Evolutionary conservation across 92 coral and sea anemone genomes (phyloP).

Genomic region (Blastomussa wellsi): DNA sequence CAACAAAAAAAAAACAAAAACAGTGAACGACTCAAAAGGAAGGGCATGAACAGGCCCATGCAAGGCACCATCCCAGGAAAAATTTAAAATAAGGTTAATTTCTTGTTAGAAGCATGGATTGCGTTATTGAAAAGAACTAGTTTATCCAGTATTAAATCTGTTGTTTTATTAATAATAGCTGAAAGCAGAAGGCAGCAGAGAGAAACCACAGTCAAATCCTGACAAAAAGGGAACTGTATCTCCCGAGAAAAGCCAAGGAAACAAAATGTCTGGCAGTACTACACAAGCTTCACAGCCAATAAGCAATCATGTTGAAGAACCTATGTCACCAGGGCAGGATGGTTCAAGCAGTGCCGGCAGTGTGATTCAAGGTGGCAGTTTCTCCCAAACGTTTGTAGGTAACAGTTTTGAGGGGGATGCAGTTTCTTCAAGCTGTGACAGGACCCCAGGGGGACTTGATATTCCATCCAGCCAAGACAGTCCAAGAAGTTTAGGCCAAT

Average conservation of each 20-base stretch:
- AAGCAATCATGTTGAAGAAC: slow-evolving; percentile 27
- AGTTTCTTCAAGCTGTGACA: slow-evolving; percentile 84
- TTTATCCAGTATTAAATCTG: background rate
- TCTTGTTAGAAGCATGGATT: too few relatives aligned
- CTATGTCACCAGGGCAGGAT: slow-evolving; percentile 65
- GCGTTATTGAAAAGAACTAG: too few relatives aligned
- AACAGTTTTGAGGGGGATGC: slow-evolving; percentile 72
- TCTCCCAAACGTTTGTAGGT: slow-evolving; percentile 59
- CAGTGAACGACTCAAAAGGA: too few relatives aligned
- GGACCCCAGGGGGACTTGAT: slow-evolving; percentile 70
- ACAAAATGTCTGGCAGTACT: slow-evolving; percentile 6
- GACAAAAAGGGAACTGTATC: slow-evolving; percentile 32
- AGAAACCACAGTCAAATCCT: slow-evolving; percentile 64
- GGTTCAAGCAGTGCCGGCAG: slow-evolving; percentile 43
- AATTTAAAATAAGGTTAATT: too few relatives aligned
- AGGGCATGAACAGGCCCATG: too few relatives aligned
- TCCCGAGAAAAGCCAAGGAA: slow-evolving; percentile 28
- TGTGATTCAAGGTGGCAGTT: slow-evolving; percentile 56
- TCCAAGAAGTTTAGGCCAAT: slow-evolving; percentile 56
- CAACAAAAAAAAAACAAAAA: too few relatives aligned
- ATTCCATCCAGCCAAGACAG: slow-evolving; percentile 62
- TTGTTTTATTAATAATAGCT: slow-evolving; percentile 48
- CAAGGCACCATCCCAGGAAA: too few relatives aligned
- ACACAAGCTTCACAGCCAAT: slow-evolving; percentile 39
- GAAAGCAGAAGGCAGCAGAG: slow-evolving; percentile 73